Evolutionary conservation across 2,888 invertebrate genomes (phyloP), one percentile per base, ranked within the genome.

Genomic region (Ypsolopha scabrella): DNA sequence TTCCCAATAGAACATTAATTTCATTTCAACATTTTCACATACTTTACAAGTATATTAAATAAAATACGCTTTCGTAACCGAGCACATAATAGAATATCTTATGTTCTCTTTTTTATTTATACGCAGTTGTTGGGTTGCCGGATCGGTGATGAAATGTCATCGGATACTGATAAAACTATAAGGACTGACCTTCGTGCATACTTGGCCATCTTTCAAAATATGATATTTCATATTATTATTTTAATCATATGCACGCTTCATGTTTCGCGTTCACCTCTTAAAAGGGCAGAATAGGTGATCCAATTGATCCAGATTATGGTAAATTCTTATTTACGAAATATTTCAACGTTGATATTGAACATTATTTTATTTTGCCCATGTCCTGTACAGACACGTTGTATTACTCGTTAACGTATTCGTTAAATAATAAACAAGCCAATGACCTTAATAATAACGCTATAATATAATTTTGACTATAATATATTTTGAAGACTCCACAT

Each of bases 141-240:
- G 24, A 24, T 24, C 24, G 49, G 54, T 41, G 48, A 52, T 57
- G 47, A 53, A 47, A 55, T 50, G 62, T 62, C 60, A 69, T 68
- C 62, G 55, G 60, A 60, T 63, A 64, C 62, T 60, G 51, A 39
- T 50, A 48, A 48, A 52, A 51, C 59, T 33, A 57, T 60, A 59
- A 53, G 53, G 61, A 56, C 60, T 9, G 65, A 64, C 72, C 70
- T 73, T 67, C 64, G 49, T 52, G 55, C 59, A 57, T 62, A 65
- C 59, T 24, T 24, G 24, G 24, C 24, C 63, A 65, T 62, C 61
- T 65, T 72, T 67, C 61, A 60, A 56, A 65, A 68, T 62, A 43
- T 49, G 51, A 56, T 52, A 55, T 53, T 44, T 41, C 41, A 54
- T 54, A 9, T 36, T 14, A 10, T n/a, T 24, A 43, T 35, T 36